phyloP scores from a whole-genome alignment of 2,113 vertebrate genomes.

The Nannobrachium achirus region DNA sequence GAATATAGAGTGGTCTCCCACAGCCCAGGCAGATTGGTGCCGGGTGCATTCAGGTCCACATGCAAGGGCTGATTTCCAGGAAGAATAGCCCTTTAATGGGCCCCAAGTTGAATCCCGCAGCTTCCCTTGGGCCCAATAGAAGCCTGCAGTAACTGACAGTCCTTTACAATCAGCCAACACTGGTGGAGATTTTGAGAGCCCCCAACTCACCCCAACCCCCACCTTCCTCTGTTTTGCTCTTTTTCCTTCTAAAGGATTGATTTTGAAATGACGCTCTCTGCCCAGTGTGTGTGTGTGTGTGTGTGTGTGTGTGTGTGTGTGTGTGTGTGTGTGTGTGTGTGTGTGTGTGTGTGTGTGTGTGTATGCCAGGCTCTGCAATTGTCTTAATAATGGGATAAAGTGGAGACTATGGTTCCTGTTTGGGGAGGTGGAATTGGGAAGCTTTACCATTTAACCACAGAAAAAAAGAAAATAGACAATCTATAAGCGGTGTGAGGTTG shows the following conservation, averaged over 20 bases:
- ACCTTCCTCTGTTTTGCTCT: constrained; percentile 42
- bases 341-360: background rate
- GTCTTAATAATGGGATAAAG: constrained; percentile 75
- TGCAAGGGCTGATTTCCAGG: constrained; percentile 78
- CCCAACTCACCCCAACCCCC: too few species aligned
- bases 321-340: background rate
- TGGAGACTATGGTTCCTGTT: constrained; percentile 76
- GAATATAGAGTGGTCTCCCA: constrained; percentile 84
- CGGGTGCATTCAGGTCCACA: constrained; percentile 79
- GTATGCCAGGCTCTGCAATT: constrained; percentile 40
- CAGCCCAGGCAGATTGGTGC: constrained; percentile 73
- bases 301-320: constrained; percentile 25
- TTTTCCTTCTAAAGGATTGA: constrained; percentile 74
- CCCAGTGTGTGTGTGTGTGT: constrained; percentile 23
- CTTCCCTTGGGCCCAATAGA: constrained; percentile 81
- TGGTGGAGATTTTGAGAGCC: constrained; percentile 65
- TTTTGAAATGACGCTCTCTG: constrained; percentile 74
- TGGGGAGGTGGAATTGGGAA: constrained; percentile 75
- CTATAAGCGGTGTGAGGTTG: too few species aligned
- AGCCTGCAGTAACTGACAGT: constrained; percentile 79
- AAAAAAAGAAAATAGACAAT: too few species aligned
- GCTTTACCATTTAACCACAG: constrained; percentile 5
- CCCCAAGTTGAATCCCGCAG: constrained; percentile 84
- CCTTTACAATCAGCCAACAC: constrained; percentile 82
- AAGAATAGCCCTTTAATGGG: constrained; percentile 87